Percentiles rank a stretch among this genome's conserved stretches.
phyloP scores from a whole-genome alignment of 2,797 vertebrate genomes.

The Chlorospingus flavigularis region DNA sequence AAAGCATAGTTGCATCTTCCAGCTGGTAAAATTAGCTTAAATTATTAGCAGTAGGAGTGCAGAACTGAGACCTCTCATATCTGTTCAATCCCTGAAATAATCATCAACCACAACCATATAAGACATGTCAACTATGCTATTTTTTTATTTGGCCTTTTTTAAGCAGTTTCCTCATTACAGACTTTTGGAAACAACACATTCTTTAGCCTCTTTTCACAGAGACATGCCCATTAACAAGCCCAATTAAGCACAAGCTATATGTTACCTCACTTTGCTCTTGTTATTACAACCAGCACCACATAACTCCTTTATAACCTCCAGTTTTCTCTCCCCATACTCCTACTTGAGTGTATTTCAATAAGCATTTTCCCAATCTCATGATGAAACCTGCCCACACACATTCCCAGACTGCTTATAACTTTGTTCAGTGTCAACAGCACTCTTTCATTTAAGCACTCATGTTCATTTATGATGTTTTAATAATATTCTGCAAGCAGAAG shows the following conservation, averaged over 20 bases:
- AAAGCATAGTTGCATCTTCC: background rate
- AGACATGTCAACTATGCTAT: fast-evolving
- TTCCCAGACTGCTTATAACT: background rate
- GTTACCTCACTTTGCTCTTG: background rate
- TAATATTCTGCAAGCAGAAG: background rate
- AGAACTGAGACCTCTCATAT: background rate
- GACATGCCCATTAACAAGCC: background rate
- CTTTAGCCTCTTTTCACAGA: background rate
- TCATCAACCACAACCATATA: background rate
- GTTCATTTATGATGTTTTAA: background rate
- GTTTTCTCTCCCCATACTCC: background rate
- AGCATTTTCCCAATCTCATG: background rate
- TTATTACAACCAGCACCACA: background rate
- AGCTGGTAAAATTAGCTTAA: background rate
- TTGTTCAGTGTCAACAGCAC: background rate
- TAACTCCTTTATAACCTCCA: background rate
- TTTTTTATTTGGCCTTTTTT: background rate
- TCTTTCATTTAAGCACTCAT: background rate
- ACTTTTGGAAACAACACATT: background rate
- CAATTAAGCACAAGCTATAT: background rate
- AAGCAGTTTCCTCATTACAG: background rate
- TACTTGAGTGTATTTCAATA: background rate
- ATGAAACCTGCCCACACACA: background rate
- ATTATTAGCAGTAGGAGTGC: background rate
- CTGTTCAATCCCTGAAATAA: background rate